phyloP scores from a whole-genome alignment of 2,797 vertebrate genomes.

The Meriones psammophilus region DNA sequence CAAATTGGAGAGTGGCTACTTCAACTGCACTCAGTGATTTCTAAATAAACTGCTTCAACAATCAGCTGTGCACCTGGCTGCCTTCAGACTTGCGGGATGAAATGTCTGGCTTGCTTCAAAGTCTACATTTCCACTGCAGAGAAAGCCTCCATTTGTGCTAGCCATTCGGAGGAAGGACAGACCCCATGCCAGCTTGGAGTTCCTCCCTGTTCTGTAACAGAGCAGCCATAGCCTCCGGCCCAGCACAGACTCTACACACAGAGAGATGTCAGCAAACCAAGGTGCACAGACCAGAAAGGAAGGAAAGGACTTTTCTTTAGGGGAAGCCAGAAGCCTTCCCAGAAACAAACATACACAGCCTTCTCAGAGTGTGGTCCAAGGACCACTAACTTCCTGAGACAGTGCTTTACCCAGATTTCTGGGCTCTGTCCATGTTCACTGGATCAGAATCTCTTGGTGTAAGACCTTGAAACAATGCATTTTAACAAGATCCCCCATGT shows the following conservation, averaged over 20 bases:
- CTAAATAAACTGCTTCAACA: slow-evolving; percentile 70
- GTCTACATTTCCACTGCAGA: not conserved
- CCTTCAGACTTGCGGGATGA: slow-evolving; percentile 53
- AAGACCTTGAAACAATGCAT: not conserved
- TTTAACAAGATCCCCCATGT: slow-evolving; percentile 7
- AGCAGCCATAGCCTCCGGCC: not conserved
- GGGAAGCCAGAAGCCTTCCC: slow-evolving; percentile 24
- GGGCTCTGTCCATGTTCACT: not conserved
- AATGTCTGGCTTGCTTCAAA: slow-evolving; percentile 61
- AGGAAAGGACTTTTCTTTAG: not conserved
- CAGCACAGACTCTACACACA: not conserved
- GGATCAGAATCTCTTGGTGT: not conserved
- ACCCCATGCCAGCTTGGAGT: not conserved
- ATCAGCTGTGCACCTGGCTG: slow-evolving; percentile 36
- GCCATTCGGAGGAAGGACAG: not conserved
- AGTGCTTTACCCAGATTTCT: not conserved
- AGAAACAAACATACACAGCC: not conserved
- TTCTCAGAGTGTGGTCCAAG: not conserved
- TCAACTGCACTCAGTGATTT: slow-evolving; percentile 66
- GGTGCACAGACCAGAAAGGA: too few species aligned
- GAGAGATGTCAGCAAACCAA: not conserved
- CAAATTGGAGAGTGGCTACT: slow-evolving; percentile 64
- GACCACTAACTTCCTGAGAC: not conserved
- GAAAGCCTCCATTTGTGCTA: not conserved
- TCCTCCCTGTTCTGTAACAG: not conserved